phyloP scores from a whole-genome alignment of 2,113 vertebrate genomes.

The Elephas maximus region DNA sequence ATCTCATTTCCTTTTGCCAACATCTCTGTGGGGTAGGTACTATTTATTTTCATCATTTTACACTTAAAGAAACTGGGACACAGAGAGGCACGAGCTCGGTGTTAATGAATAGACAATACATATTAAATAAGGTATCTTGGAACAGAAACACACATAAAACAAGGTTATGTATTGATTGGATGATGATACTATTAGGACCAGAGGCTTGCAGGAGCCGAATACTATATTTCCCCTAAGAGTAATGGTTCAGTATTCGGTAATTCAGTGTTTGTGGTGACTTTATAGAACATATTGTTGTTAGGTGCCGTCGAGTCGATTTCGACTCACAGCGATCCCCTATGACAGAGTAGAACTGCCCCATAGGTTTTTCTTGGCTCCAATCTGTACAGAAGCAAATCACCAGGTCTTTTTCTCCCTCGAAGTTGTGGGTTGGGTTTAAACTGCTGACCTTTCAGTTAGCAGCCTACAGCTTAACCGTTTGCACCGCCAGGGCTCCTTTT shows the following conservation, averaged over 20 bases:
- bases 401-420: too few relatives aligned
- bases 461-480: too few relatives aligned
- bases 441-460: too few relatives aligned
- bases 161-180: not conserved
- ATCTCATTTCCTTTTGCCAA: constrained; percentile 33
- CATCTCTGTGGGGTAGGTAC: not conserved
- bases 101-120: not conserved
- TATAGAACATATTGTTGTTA: not conserved
- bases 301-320: not conserved
- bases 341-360: too few relatives aligned
- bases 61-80: not conserved
- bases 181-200: not conserved
- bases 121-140: not conserved
- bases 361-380: too few relatives aligned
- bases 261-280: not conserved
- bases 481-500: too few relatives aligned
- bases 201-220: not conserved
- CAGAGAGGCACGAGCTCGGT: not conserved
- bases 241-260: not conserved
- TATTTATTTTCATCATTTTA: not conserved
- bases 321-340: not conserved
- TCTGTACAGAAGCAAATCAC: too few relatives aligned
- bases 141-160: not conserved
- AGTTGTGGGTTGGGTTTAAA: too few relatives aligned
- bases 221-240: not conserved